Evolutionary conservation across 1,140 invertebrate species (phyloP).

Genomic region (Chironomus striatipennis): DNA sequence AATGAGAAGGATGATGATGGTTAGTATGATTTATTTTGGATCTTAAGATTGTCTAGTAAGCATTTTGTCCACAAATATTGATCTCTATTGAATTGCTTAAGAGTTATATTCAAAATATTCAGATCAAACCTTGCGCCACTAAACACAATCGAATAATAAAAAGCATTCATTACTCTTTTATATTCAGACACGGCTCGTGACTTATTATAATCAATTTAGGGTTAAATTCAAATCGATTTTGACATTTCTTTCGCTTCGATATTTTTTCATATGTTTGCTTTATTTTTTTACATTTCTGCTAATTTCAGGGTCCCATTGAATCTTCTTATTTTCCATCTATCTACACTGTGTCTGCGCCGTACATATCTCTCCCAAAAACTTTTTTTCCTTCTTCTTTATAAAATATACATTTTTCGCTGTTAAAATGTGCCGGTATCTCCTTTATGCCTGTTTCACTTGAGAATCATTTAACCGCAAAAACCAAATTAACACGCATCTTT

Average conservation of each 20-base stretch:
- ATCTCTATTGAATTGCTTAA: no score
- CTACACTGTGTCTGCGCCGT: not conserved
- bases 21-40: constrained; percentile 27
- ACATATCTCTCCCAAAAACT: not conserved
- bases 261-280: not conserved
- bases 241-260: constrained; percentile 19
- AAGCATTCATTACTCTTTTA: no score
- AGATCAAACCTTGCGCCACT: no score
- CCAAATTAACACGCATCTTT: constrained; percentile 22
- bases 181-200: constrained; percentile 1
- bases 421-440: not conserved
- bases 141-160: no score
- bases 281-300: no score
- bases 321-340: no score
- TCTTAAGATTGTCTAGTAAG: not conserved
- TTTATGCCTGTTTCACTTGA: not conserved
- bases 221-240: constrained; percentile 20
- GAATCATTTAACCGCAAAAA: constrained; percentile 16
- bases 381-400: not conserved
- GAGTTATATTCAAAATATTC: no score
- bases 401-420: not conserved
- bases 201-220: constrained; percentile 18
- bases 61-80: no score
- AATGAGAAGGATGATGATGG: constrained; percentile 78
- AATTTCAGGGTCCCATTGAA: no score